Percentiles rank a stretch among this genome's conserved stretches.
These are phyloP conservation scores for Neotoma lepida DNA, from an alignment of 2,113 vertebrate species.

Conservation along the genomic window DNA sequence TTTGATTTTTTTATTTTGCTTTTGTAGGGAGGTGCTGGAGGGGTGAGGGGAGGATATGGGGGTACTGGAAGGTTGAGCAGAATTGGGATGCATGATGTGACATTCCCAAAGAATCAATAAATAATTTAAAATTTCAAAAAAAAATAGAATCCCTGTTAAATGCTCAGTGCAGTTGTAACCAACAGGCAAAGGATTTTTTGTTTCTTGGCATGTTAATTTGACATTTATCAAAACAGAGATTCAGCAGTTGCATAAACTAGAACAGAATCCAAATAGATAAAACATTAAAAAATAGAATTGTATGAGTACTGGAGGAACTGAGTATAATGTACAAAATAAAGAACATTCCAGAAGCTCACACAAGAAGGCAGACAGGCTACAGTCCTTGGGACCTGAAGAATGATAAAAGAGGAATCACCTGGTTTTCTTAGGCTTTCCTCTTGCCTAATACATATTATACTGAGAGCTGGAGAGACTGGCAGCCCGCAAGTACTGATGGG, in stretches of 20 bases:
- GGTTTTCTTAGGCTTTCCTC: not conserved
- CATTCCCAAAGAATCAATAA: not conserved
- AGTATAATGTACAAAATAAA: not conserved
- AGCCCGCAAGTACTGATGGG: not conserved
- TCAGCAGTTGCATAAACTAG: not conserved
- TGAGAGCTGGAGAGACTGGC: not conserved
- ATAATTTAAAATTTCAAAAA: not conserved
- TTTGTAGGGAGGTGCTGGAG: not conserved
- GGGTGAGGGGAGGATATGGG: not conserved
- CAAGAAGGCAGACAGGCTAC: not conserved
- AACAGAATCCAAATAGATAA: not conserved
- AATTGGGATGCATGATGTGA: not conserved
- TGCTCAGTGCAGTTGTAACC: not conserved
- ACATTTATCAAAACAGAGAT: conserved; percentile 41
- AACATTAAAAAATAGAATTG: not conserved
- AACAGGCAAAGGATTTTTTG: not conserved
- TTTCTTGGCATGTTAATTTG: conserved; percentile 4
- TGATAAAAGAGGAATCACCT: not conserved
- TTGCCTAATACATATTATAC: not conserved
- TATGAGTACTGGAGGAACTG: not conserved
- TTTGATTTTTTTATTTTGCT: not conserved
- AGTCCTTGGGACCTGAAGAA: rapidly evolving
- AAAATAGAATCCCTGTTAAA: not conserved
- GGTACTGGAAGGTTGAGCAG: not conserved
- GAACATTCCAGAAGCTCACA: not conserved